Percentiles rank a stretch among this genome's conserved stretches.
Evolutionary conservation across 2,113 vertebrate species (phyloP).

Genomic region (Probosciger aterrimus): DNA sequence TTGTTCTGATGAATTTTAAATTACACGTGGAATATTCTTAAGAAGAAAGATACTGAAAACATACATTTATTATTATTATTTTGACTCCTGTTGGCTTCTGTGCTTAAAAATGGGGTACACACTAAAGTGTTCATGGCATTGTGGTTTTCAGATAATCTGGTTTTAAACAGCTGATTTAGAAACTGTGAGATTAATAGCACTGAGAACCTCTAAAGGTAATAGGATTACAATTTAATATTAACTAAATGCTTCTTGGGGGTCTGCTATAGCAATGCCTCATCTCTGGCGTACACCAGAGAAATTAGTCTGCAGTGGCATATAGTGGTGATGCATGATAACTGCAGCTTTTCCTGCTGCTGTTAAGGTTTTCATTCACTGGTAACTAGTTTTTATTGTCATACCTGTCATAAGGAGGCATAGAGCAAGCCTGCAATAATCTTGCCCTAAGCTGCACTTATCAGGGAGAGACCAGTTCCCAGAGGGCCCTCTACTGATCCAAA

Average conservation of each 20-base stretch:
- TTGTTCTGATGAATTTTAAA: not conserved
- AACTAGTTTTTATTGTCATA: not conserved
- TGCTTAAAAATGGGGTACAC: not conserved
- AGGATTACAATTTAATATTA: conserved; percentile 44
- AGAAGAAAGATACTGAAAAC: not conserved
- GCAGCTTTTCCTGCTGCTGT: not conserved
- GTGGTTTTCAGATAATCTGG: conserved; percentile 3
- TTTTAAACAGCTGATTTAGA: conserved; percentile 31
- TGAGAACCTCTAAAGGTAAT: conserved; percentile 13
- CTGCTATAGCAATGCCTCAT: not conserved
- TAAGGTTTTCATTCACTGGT: not conserved
- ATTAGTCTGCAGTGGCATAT: conserved; percentile 52
- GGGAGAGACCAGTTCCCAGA: not conserved
- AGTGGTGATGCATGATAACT: conserved; percentile 29
- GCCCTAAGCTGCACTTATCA: not conserved
- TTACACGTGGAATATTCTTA: not conserved
- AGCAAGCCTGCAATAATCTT: not conserved
- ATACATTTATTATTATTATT: not conserved
- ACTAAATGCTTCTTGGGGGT: conserved; percentile 12
- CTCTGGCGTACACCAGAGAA: not conserved
- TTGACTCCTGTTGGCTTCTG: not conserved
- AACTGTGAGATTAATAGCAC: conserved; percentile 36
- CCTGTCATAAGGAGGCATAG: not conserved
- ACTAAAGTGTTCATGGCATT: not conserved
- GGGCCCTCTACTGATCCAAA: not conserved